Percentiles rank a stretch among this genome's conserved stretches.
phyloP scores from a whole-genome alignment of 1,140 invertebrate genomes.

The Adelges cooleyi region DNA sequence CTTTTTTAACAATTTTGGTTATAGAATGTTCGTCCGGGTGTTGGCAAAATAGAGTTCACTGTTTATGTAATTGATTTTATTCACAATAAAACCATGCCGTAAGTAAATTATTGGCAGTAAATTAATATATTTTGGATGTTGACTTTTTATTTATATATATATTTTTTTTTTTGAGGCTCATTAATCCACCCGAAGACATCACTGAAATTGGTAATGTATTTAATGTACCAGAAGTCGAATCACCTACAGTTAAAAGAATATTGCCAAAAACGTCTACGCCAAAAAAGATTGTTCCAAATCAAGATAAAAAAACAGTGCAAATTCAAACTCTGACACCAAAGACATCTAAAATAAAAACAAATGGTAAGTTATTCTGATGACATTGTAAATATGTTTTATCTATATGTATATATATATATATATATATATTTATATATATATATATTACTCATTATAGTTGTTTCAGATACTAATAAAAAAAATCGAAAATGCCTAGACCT shows the following conservation, averaged over 20 bases:
- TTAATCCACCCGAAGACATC: background rate
- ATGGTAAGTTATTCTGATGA: background rate
- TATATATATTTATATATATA: too few relatives aligned
- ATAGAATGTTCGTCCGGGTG: constrained; percentile 16
- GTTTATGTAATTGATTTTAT: constrained; percentile 16
- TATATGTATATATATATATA: too few relatives aligned
- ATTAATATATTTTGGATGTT: background rate
- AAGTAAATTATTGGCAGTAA: background rate
- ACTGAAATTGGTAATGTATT: background rate
- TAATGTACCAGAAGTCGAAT: constrained; percentile 25
- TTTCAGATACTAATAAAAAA: constrained; percentile 1
- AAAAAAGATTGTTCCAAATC: background rate
- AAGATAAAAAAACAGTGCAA: constrained; percentile 12
- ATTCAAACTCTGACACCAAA: constrained; percentile 2
- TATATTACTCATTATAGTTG: too few relatives aligned
- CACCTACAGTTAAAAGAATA: background rate
- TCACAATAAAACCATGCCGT: constrained; percentile 9
- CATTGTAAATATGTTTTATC: too few relatives aligned
- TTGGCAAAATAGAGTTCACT: constrained; percentile 20
- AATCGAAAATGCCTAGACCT: background rate
- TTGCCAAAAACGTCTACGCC: background rate
- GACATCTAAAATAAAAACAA: background rate
- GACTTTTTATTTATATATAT: background rate
- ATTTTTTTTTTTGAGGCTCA: background rate
- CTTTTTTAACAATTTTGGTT: background rate